Evolutionary conservation across 1,140 invertebrate genomes (phyloP), one percentile per base, ranked within the genome.

Genomic region (Dinoponera quadriceps): DNA sequence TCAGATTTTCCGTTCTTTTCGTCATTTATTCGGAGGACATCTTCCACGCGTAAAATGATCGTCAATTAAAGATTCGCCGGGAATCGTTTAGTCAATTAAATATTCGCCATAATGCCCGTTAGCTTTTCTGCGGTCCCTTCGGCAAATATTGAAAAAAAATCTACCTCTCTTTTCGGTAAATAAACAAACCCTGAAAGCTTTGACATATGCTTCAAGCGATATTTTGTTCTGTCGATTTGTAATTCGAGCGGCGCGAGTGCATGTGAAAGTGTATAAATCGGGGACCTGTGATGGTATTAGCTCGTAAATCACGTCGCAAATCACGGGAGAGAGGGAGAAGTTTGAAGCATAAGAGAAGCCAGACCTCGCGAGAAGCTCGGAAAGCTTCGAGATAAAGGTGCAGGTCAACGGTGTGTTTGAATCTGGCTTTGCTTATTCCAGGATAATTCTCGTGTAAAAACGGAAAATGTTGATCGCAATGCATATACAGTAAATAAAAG

Each of bases 71-170:
- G n/a, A n/a, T n/a, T n/a, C n/a, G n/a, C 44, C 59, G 22, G 22
- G 38, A 71, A n/a, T n/a, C 44, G 57, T 59, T 29, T 33, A 48
- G 51, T 59, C 51, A 29, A 57, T 69, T 69, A 71, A 38, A 80
- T 57, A 38, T 71, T 71, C 48, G 3, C 9, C 5, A 29, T 77
- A 71, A 71, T 51, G 29, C 18, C 69, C 57, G 57, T 57, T 49
- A 59, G 69, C 18, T 44, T 48, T 22, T 69, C 51, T 44, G 38
- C 29, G 25, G 11, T 4, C 25, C 27, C n/a, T 69, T 80, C 22
- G 44, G 44, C 75, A 71, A 80, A 80, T 33, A 80, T 80, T 69
- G 62, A 57, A 22, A 80, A 80, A 71, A 57, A 9, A n/a, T n/a
- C 75, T 57, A 11, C 13, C 51, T 80, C 75, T 22, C 33, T 44